Evolutionary conservation across 2,888 invertebrate genomes (phyloP).

Genomic region (Tridacna gigas): DNA sequence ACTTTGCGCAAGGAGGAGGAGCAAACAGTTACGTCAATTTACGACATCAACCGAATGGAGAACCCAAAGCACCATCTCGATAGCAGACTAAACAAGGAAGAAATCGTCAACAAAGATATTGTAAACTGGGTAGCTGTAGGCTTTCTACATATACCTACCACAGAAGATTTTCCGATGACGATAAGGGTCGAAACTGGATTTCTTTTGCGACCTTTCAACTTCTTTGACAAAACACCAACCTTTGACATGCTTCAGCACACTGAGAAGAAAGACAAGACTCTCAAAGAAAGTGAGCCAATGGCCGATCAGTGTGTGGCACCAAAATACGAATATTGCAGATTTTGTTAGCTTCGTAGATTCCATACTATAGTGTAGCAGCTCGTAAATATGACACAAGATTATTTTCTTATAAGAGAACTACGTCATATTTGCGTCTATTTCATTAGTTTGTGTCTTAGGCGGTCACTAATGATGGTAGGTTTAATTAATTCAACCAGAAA

Average conservation of each 20-base stretch:
- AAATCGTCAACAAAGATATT: conserved; percentile 68
- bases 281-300: conserved; percentile 51
- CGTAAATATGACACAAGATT: too few species aligned
- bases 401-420: too few species aligned
- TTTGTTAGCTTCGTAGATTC: conserved; percentile 20
- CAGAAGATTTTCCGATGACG: conserved; percentile 74
- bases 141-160: conserved; percentile 71
- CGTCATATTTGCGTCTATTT: too few species aligned
- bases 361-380: too few species aligned
- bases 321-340: conserved; percentile 40
- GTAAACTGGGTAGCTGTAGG: conserved; percentile 72
- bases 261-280: conserved; percentile 43
- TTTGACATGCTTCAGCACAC: conserved; percentile 71
- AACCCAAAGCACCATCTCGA: conserved; percentile 59
- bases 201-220: conserved; percentile 69
- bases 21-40: conserved; percentile 58
- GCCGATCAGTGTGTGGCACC: conserved; percentile 56
- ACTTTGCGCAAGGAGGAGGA: conserved; percentile 71
- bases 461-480: too few species aligned
- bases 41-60: conserved; percentile 61
- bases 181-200: conserved; percentile 68
- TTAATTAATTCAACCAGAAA: too few species aligned
- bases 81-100: conserved; percentile 62
- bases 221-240: conserved; percentile 69
- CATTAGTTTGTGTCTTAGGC: too few species aligned